A percentile compares a stretch with the other conserved stretches of the same genome.
Evolutionary conservation across 1,140 invertebrate genomes (phyloP).

Genomic region (Bombus superbus): DNA sequence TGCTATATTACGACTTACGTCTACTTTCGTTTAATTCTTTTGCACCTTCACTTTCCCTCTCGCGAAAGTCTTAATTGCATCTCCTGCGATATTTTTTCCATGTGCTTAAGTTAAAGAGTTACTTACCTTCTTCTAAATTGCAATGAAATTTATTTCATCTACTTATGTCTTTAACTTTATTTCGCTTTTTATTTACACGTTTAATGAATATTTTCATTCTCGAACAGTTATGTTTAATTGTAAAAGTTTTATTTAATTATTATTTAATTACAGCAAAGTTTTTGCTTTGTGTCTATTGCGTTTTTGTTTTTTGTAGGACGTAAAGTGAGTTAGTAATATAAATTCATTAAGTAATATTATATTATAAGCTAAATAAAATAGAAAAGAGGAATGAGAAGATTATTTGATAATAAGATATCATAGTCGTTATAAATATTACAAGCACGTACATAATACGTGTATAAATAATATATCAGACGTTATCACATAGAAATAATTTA

Average conservation of each 20-base stretch:
- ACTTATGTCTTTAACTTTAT: neutral
- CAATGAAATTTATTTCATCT: neutral
- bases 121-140: neutral
- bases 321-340: neutral
- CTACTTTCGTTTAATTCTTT: constrained; percentile 18
- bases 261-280: neutral
- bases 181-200: neutral
- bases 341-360: neutral
- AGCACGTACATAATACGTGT: neutral
- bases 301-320: neutral
- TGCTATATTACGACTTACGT: constrained; percentile 33
- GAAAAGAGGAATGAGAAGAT: neutral
- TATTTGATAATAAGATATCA: neutral
- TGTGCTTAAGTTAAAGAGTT: constrained; percentile 2
- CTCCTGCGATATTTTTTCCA: constrained; percentile 5
- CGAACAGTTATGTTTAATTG: neutral
- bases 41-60: constrained; percentile 3
- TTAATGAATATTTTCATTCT: neutral
- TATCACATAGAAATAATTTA: no score
- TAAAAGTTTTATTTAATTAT: neutral
- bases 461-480: no score
- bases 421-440: neutral
- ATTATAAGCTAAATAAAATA: neutral
- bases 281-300: neutral
- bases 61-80: constrained; percentile 25